phyloP scores from a whole-genome alignment of 2,888 invertebrate species.

The Epinotia ramella region DNA sequence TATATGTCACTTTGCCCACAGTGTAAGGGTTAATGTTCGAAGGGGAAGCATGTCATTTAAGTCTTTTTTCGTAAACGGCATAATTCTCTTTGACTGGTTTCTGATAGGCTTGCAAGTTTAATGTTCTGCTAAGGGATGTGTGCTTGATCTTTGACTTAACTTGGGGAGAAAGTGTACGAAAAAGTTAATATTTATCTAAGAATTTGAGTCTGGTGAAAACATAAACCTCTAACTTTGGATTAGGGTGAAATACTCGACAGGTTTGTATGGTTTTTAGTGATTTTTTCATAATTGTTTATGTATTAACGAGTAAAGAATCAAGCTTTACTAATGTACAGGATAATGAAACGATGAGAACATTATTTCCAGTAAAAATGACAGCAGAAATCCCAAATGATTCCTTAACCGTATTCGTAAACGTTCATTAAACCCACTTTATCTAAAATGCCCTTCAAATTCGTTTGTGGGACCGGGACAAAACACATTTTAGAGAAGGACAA shows the following conservation, averaged over 20 bases:
- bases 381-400: no score
- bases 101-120: slow-evolving; percentile 37
- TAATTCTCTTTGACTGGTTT: slow-evolving; percentile 20
- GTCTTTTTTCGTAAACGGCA: neutral
- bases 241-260: neutral
- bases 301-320: neutral
- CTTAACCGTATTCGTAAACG: no score
- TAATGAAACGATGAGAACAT: no score
- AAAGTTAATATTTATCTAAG: neutral
- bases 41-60: neutral
- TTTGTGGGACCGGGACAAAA: no score
- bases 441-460: no score
- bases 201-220: neutral
- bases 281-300: neutral
- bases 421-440: no score
- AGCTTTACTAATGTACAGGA: neutral
- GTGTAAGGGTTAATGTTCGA: neutral
- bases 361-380: no score
- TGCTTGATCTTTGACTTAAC: neutral
- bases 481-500: no score
- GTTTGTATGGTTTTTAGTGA: no score
- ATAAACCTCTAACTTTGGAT: neutral
- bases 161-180: neutral
- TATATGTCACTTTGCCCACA: neutral
- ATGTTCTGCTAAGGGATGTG: slow-evolving; percentile 12